Evolutionary conservation across 2,888 invertebrate species (phyloP), one percentile per base, ranked within the genome.

Genomic region (Julus scandinavius): DNA sequence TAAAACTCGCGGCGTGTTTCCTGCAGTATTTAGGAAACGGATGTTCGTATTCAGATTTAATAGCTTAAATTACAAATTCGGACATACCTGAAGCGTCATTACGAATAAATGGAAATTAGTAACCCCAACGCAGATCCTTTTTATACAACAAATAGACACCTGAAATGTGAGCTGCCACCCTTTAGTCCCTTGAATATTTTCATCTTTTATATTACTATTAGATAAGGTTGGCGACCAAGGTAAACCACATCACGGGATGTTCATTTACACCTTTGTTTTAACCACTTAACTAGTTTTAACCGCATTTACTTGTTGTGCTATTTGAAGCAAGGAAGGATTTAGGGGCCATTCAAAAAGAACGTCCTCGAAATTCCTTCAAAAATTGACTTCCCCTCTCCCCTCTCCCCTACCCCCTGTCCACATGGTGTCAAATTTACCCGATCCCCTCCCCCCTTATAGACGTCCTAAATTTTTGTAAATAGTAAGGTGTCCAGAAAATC

Each of bases 81-180:
- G 38, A 80, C 80, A 80, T 80, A 40, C 80, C 80, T 80, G 38
- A 15, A 80, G 15, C 80, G 80, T 80, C 80, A 80, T 80, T 80
- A 40, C 80, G 38, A 80, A 80, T 38, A 40, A 80, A 80, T 38
- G 80, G 72, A 72, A 20, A 72, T 9, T 6, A 29, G 72, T 9
- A 11, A 72, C 20, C 72, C 72, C 72, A 7, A 9, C 11, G 72
- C 72, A 72, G 72, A 20, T 29, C 38, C 9, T 80, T 38, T 45
- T 38, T 80, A 80, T 80, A 7, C 38, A 80, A 20, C 7, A 72
- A 72, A 72, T 2, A 38, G 2, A 13, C 80, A 13, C 29, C 11
- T 72, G 72, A 38, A 80, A 80, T 40, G 80, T 13, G 2, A 80
- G 38, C 80, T 40, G 38, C 45, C 45, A 45, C 38, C 38, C 38